phyloP scores from a whole-genome alignment of 2,797 vertebrate genomes.

The Xyrichtys novacula region DNA sequence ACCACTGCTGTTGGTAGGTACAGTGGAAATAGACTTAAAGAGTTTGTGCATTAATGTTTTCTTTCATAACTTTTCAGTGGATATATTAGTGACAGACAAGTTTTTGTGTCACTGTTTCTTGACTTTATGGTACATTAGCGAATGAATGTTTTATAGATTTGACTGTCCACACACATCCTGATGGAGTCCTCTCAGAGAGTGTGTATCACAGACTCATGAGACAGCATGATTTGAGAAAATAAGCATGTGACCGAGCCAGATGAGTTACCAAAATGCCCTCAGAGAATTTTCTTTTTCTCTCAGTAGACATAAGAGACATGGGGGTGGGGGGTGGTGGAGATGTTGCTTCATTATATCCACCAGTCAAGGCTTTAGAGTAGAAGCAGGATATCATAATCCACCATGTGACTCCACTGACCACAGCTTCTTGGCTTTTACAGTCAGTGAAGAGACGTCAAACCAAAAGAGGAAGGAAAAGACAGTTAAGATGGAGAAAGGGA shows the following conservation, averaged over 20 bases:
- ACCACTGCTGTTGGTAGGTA: neutral
- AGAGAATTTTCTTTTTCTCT: conserved; percentile 22
- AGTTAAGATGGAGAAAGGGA: neutral
- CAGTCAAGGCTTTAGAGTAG: conserved; percentile 27
- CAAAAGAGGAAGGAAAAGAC: conserved; percentile 26
- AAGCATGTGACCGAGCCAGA: conserved; percentile 52
- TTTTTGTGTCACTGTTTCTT: too few relatives aligned
- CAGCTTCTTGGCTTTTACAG: conserved; percentile 23
- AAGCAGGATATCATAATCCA: conserved; percentile 38
- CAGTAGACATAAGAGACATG: conserved; percentile 15
- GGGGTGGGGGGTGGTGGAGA: neutral
- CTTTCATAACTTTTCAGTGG: too few relatives aligned
- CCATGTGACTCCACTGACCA: conserved; percentile 57
- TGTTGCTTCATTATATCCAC: conserved; percentile 22
- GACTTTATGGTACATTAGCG: neutral
- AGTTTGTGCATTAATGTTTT: too few relatives aligned
- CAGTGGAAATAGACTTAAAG: too few relatives aligned
- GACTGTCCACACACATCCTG: neutral
- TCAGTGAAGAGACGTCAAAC: conserved; percentile 32
- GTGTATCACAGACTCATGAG: neutral
- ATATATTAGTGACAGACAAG: too few relatives aligned
- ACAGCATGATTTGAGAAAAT: conserved; percentile 10
- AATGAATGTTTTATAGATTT: neutral
- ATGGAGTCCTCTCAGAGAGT: neutral
- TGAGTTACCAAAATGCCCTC: conserved; percentile 40